These are phyloP conservation scores for human DNA, from an alignment of 2,113 vertebrate species.

Conservation along the genomic window GRCh38 chr12:71114001-71114500, in stretches of 20 bases:
- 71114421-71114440: not conserved
- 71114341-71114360: not conserved
- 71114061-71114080: conserved; percentile 32
- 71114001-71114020: not conserved
- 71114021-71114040: not conserved
- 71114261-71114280: not conserved
- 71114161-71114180: conserved; percentile 22
- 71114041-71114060: not conserved
- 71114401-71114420: not conserved
- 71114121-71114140: not conserved
- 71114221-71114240: not conserved
- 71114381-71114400: not conserved
- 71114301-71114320: conserved; percentile 11
- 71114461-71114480: not conserved
- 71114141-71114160: not conserved
- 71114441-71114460: not conserved
- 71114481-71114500: not conserved
- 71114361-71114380: not conserved
- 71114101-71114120: not conserved
- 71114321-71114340: not conserved
- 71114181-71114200: not conserved
- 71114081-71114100: conserved; percentile 26
- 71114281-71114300: not conserved
- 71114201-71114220: not conserved
- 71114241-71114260: not conserved